Evolutionary conservation across 2,888 invertebrate genomes (phyloP).

Genomic region (Yponomeuta sedellus): DNA sequence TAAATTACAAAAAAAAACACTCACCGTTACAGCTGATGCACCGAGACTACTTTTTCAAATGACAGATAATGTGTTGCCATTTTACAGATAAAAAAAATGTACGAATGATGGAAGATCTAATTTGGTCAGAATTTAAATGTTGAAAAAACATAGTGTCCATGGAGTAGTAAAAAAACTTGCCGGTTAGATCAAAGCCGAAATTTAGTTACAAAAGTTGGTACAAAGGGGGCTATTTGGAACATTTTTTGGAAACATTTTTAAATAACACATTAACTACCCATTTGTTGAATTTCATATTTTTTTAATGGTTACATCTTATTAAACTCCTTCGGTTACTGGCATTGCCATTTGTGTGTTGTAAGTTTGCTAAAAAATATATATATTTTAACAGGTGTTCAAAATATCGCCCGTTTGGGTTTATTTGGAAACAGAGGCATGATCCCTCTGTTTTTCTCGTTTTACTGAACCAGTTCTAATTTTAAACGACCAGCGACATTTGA

Average conservation of each 20-base stretch:
- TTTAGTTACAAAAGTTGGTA: no score
- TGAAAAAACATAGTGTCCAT: no score
- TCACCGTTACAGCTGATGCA: no score
- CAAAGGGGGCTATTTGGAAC: constrained; percentile 5
- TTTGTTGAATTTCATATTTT: not conserved
- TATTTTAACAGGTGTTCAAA: constrained; percentile 4
- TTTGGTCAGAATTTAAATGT: no score
- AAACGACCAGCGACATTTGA: constrained; percentile 7
- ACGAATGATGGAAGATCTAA: no score
- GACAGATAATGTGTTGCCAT: no score
- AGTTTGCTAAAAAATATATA: not conserved
- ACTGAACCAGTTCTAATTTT: constrained; percentile 8
- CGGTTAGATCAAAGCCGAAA: no score
- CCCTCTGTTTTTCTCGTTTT: constrained; percentile 1
- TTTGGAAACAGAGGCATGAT: constrained; percentile 4
- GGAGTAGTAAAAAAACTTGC: no score
- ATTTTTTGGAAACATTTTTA: not conserved
- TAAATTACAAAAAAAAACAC: no score
- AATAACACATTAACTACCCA: not conserved
- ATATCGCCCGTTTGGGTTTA: constrained; percentile 9
- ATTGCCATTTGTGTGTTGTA: constrained; percentile 6
- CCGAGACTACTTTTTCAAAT: no score
- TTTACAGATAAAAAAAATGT: no score
- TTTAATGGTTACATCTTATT: constrained; percentile 4
- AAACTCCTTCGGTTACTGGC: not conserved